Evolutionary conservation across 2,797 vertebrate species (phyloP), one percentile per base, ranked within the genome.

Genomic region (Clarias fuscus): DNA sequence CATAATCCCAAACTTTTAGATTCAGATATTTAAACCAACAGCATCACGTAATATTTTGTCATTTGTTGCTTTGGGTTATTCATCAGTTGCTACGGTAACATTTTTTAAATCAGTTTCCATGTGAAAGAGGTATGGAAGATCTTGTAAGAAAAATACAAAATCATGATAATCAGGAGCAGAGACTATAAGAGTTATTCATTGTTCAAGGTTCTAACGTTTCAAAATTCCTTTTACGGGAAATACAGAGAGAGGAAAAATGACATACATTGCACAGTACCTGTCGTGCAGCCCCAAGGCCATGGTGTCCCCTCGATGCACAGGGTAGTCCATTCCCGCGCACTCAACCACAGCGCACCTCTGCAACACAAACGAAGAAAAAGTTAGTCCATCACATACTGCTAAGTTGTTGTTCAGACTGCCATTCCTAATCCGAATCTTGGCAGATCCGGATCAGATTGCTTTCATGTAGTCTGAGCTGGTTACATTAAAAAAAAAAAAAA

Each of bases 251-350:
- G 61, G 48, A 48, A 43, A 86, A 56, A 70, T 14, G 20, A 82
- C 84, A 90, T 87, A 88, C 83, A 90, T 87, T 88, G 78, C 40
- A 83, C 71, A 90, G 90, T 95, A 97, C 97, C 96, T 96, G 92
- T 97, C 96, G 91, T 93, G 95, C 73, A 96, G 94, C 91, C 95
- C 93, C 58, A 96, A 92, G 91, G 96, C 93, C 94, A 97, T 94
- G 37, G 96, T 93, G 89, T 98, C 96, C 91, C 95, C 97, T 93
- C 96, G 94, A 93, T 97, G 95, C 84, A 96, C 91, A 94, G 96
- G 96, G 94, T 94, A 95, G 93, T 97, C 97, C 97, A 97, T 96
- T 78, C 94, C 93, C 88, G 95, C 94, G 85, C 89, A 85, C 95
- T 94, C 92, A 93, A 92, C 90, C 93, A 81, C 93, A 91, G 85